These are phyloP conservation scores for Gibbula magus DNA, from an alignment of 2,888 invertebrate species.

Conservation along the genomic window DNA sequence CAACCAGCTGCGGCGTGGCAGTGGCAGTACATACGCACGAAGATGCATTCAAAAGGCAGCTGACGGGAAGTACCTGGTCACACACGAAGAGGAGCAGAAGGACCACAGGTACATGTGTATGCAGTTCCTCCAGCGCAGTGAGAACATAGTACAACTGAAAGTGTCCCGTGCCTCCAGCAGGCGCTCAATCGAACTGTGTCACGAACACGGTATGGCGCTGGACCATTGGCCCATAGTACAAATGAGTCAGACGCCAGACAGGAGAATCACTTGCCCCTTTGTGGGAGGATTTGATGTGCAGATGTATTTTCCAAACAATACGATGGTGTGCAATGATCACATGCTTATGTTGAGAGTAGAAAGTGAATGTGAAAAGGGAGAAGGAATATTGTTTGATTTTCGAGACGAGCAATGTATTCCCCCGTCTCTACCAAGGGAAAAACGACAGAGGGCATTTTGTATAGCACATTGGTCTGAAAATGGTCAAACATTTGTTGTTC, in stretches of 20 bases:
- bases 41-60: constrained; percentile 48
- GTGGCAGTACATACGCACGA: constrained; percentile 34
- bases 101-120: constrained; percentile 57
- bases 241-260: constrained; percentile 33
- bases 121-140: constrained; percentile 61
- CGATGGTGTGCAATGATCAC: constrained; percentile 36
- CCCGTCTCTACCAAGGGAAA: constrained; percentile 40
- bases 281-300: constrained; percentile 49
- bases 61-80: constrained; percentile 58
- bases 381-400: constrained; percentile 64
- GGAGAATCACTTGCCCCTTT: constrained; percentile 43
- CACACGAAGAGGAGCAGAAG: constrained; percentile 35
- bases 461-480: constrained; percentile 58
- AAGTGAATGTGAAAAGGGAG: constrained; percentile 65
- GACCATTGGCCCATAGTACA: constrained; percentile 64
- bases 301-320: constrained; percentile 40
- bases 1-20: constrained; percentile 31
- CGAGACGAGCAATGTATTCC: constrained; percentile 53
- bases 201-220: constrained; percentile 54
- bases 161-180: constrained; percentile 32
- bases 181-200: constrained; percentile 46
- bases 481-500: constrained; percentile 55
- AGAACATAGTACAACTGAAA: constrained; percentile 63
- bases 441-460: constrained; percentile 51
- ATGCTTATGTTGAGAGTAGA: constrained; percentile 54